Conservation (phyloP, 2,797 vertebrate species). For the Epinephelus awoara region DNA sequence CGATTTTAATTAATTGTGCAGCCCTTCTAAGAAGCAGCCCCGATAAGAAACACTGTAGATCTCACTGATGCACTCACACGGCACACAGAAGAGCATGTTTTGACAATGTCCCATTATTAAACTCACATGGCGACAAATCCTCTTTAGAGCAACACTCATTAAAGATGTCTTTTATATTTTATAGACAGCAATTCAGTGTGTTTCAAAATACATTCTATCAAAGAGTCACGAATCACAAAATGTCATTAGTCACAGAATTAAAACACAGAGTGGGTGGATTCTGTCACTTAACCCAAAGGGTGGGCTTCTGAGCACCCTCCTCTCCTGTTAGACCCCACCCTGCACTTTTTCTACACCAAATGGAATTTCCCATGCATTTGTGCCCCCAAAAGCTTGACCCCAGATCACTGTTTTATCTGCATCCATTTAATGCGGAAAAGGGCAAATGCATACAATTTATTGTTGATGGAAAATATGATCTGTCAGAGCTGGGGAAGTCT, state of each 20-base stretch:
- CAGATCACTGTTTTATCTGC: constrained; percentile 60
- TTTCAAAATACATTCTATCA: constrained; percentile 39
- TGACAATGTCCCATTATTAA: neutral
- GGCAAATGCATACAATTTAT: constrained; percentile 68
- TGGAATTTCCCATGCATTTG: constrained; percentile 71
- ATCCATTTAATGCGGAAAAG: constrained; percentile 71
- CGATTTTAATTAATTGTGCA: neutral
- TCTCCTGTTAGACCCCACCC: constrained; percentile 28
- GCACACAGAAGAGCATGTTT: constrained; percentile 6
- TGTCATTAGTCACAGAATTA: constrained; percentile 53
- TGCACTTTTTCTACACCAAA: constrained; percentile 46
- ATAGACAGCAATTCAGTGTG: constrained; percentile 21
- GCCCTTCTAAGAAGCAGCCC: neutral
- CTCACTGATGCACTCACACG: constrained; percentile 26
- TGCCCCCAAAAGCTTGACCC: constrained; percentile 60
- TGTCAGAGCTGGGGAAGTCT: constrained; percentile 44
- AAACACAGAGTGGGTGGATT: constrained; percentile 61
- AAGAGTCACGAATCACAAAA: constrained; percentile 48
- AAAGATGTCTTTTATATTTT: constrained; percentile 26
- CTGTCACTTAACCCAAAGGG: constrained; percentile 50
- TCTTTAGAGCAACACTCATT: constrained; percentile 15
- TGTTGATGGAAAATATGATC: constrained; percentile 64
- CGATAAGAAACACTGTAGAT: constrained; percentile 15
- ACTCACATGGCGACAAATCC: neutral
- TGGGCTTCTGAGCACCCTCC: constrained; percentile 30